A percentile compares a stretch with the other conserved stretches of the same genome.
These are phyloP conservation scores for Bolinopsis microptera DNA, from an alignment of 37 sponge, comb jelly and placozoan species.

Conservation along the genomic window DNA sequence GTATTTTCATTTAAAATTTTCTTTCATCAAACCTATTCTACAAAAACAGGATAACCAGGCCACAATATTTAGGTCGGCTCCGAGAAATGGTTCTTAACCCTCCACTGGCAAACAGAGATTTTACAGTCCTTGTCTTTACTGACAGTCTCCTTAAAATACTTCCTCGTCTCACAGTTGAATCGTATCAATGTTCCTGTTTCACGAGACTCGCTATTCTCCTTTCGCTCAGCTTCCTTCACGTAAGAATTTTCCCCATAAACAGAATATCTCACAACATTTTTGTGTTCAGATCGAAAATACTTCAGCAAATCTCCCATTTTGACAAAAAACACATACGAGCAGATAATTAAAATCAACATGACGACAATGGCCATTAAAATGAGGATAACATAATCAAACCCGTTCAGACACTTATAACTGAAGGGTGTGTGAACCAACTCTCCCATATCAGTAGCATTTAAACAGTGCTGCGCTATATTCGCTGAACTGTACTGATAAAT, in stretches of 20 bases:
- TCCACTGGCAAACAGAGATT: background rate
- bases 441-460: background rate
- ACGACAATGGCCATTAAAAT: background rate
- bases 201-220: too few species aligned
- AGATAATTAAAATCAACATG: background rate
- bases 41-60: too few species aligned
- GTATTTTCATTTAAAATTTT: too few species aligned
- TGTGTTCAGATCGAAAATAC: background rate
- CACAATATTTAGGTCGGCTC: too few species aligned
- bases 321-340: background rate
- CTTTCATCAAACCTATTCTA: too few species aligned
- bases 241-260: background rate
- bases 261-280: background rate
- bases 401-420: background rate
- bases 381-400: background rate
- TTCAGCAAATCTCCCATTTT: background rate
- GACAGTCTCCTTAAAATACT: background rate
- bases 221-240: too few species aligned
- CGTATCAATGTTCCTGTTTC: background rate
- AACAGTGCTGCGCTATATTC: background rate
- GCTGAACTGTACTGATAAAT: background rate
- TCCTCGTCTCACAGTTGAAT: background rate
- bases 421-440: background rate
- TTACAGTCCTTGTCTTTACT: background rate
- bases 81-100: background rate